A percentile compares a stretch with the other conserved stretches of the same genome.
These are phyloP conservation scores for Tortricodes alternella DNA, from an alignment of 2,888 invertebrate species.

Conservation along the genomic window DNA sequence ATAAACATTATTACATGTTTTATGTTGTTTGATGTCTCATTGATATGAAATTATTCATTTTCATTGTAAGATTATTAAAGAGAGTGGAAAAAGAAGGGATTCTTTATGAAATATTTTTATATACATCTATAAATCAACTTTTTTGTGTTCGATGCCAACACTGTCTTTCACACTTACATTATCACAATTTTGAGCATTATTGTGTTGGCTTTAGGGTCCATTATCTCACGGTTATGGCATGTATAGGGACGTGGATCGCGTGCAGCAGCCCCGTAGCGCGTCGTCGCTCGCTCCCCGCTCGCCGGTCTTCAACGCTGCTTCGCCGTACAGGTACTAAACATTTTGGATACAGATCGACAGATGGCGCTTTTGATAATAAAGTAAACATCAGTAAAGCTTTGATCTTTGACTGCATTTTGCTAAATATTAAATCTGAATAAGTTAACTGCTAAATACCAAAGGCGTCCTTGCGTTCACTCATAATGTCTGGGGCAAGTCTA, in stretches of 20 bases:
- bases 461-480: not conserved
- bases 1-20: too few relatives aligned
- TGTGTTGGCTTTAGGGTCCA: constrained; percentile 12
- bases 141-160: not conserved
- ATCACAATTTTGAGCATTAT: not conserved
- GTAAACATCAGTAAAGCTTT: not conserved
- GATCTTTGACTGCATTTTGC: too few relatives aligned
- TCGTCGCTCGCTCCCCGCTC: constrained; percentile 69
- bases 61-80: too few relatives aligned
- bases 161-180: not conserved
- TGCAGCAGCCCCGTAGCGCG: constrained; percentile 49
- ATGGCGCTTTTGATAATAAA: not conserved
- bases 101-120: too few relatives aligned
- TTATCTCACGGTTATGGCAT: constrained; percentile 25
- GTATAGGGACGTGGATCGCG: constrained; percentile 73
- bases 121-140: too few relatives aligned
- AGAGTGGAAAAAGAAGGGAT: too few relatives aligned
- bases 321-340: constrained; percentile 78
- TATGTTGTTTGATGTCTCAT: too few relatives aligned
- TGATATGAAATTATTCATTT: not conserved
- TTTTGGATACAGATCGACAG: constrained; percentile 2
- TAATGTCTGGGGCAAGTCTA: too few relatives aligned
- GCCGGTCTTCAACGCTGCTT: constrained; percentile 57
- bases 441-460: not conserved
- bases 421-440: too few relatives aligned